phyloP scores from a whole-genome alignment of 1,140 invertebrate genomes.

The Gerris buenoi region DNA sequence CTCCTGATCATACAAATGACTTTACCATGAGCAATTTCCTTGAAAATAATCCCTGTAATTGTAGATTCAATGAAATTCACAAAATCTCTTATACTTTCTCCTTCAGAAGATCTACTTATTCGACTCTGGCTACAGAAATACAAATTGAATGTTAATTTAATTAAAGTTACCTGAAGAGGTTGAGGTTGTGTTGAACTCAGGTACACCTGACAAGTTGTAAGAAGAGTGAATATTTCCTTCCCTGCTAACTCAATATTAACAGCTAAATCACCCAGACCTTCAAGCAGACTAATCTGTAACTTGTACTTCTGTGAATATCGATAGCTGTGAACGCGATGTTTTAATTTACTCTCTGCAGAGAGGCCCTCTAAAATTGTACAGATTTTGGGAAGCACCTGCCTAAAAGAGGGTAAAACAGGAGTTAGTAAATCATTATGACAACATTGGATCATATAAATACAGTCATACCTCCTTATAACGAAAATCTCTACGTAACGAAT shows the following conservation, averaged over 20 bases:
- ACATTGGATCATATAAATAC: too few species aligned
- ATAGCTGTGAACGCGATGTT: conserved; percentile 39
- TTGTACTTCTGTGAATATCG: conserved; percentile 41
- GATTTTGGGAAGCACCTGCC: conserved; percentile 43
- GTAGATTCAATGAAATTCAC: too few species aligned
- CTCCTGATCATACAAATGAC: too few species aligned
- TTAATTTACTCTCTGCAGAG: conserved; percentile 38
- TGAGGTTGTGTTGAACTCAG: conserved; percentile 41
- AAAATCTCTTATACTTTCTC: too few species aligned
- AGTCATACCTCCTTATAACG: too few species aligned
- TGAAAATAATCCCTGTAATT: too few species aligned
- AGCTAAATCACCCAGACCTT: conserved; percentile 34
- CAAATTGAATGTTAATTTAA: too few species aligned
- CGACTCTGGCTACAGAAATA: too few species aligned
- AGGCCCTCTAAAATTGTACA: conserved; percentile 35
- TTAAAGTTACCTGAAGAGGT: conserved; percentile 40
- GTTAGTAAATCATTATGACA: conserved; percentile 3
- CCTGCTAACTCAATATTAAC: conserved; percentile 36
- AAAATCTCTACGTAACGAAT: too few species aligned
- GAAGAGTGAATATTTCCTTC: conserved; percentile 32
- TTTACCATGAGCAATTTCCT: too few species aligned
- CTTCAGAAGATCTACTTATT: too few species aligned
- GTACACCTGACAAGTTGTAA: conserved; percentile 35
- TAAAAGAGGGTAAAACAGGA: conserved; percentile 27
- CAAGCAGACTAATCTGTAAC: conserved; percentile 39